Conservation (phyloP, 2,888 invertebrate genomes). For the Drosophila neotestacea region DNA sequence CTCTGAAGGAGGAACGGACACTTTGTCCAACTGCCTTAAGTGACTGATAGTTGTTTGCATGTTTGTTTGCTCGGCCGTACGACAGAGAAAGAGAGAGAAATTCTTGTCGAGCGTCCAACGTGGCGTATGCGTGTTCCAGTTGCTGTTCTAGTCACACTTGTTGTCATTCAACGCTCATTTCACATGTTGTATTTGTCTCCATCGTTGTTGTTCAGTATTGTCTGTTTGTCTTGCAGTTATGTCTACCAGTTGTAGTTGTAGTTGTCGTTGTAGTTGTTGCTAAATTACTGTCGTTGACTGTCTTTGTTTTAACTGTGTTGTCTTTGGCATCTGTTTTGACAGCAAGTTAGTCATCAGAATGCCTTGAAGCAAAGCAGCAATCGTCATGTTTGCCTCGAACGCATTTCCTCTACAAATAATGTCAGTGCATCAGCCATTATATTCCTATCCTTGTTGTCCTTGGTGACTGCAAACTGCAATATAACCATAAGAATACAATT, state of each 20-base stretch:
- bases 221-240: constrained; percentile 72
- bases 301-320: constrained; percentile 51
- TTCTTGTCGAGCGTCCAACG: constrained; percentile 30
- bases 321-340: constrained; percentile 67
- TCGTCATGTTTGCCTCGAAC: constrained; percentile 41
- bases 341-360: constrained; percentile 68
- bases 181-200: constrained; percentile 53
- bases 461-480: constrained; percentile 39
- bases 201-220: constrained; percentile 17
- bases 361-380: constrained; percentile 38
- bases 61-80: constrained; percentile 65
- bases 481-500: constrained; percentile 15
- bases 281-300: constrained; percentile 70
- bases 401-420: constrained; percentile 76
- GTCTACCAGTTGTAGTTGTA: constrained; percentile 41
- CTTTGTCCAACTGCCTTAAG: constrained; percentile 70
- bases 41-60: constrained; percentile 80
- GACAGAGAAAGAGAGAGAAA: constrained; percentile 15
- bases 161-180: constrained; percentile 59
- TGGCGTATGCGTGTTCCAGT: constrained; percentile 52
- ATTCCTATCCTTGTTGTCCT: constrained; percentile 22
- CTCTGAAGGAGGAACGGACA: constrained; percentile 25
- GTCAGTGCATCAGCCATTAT: constrained; percentile 29
- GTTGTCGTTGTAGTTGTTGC: constrained; percentile 61
- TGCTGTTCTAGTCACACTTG: constrained; percentile 23